phyloP scores from a whole-genome alignment of 2,113 vertebrate genomes.

The Pipa parva region DNA sequence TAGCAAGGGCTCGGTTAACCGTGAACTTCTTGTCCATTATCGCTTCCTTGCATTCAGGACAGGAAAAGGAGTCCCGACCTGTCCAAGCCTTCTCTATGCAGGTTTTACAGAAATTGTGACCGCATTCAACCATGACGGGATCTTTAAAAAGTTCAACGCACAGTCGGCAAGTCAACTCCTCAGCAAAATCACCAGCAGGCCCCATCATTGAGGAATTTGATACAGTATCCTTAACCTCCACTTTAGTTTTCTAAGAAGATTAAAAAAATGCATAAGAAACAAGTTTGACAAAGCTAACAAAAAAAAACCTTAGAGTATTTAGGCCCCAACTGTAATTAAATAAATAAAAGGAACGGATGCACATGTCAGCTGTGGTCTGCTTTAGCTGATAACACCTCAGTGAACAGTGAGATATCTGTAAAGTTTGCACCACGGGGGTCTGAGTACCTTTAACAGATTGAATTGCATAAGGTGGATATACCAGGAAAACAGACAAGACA shows the following conservation, averaged over 20 bases:
- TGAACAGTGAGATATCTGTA: no score
- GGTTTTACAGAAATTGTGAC: slow-evolving; percentile 81
- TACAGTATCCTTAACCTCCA: not conserved
- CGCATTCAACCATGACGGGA: slow-evolving; percentile 80
- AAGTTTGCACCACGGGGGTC: no score
- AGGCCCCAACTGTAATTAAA: no score
- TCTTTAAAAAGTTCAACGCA: slow-evolving; percentile 84
- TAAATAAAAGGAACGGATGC: no score
- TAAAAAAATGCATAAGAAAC: no score
- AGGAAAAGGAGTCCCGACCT: slow-evolving; percentile 66
- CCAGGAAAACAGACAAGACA: no score
- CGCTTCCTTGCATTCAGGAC: slow-evolving; percentile 81
- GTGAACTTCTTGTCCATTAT: slow-evolving; percentile 68
- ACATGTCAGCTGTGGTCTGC: no score
- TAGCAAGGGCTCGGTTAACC: slow-evolving; percentile 75
- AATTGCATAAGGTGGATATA: no score
- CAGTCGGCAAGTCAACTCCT: slow-evolving; percentile 83
- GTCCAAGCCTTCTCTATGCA: slow-evolving; percentile 85
- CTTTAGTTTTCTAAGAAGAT: slow-evolving; percentile 2
- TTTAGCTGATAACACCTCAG: no score
- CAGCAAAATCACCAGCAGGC: slow-evolving; percentile 50
- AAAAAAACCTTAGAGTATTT: no score
- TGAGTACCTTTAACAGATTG: no score
- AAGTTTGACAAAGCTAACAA: no score
- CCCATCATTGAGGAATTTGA: not conserved